Evolutionary conservation across 2,888 invertebrate species (phyloP).

Genomic region (Aspidiotus destructor): DNA sequence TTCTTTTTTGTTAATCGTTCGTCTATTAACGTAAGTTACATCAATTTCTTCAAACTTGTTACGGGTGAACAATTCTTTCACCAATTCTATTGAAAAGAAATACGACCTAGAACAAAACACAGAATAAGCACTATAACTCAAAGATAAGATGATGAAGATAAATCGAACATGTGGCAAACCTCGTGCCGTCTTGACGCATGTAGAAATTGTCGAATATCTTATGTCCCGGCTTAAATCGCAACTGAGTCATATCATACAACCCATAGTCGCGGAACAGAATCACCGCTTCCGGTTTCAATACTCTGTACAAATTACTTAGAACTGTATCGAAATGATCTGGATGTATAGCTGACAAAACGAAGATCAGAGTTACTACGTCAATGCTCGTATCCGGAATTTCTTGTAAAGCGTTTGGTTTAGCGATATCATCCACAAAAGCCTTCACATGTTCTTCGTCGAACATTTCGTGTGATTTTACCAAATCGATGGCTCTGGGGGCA

Average conservation of each 20-base stretch:
- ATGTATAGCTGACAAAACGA: conserved; percentile 89
- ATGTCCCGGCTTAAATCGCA: conserved; percentile 84
- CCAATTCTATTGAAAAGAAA: conserved; percentile 66
- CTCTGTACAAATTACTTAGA: conserved; percentile 53
- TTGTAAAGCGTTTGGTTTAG: conserved; percentile 53
- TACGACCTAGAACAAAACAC: conserved; percentile 53
- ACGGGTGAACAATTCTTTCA: conserved; percentile 53
- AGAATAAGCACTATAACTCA: not conserved
- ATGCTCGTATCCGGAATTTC: conserved; percentile 44
- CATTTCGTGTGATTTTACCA: conserved; percentile 58
- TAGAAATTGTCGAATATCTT: conserved; percentile 90
- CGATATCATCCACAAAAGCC: conserved; percentile 79
- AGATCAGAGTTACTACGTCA: conserved; percentile 81
- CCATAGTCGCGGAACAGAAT: conserved; percentile 90
- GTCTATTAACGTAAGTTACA: conserved; percentile 70
- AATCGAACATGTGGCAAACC: conserved; percentile 44
- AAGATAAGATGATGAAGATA: not conserved
- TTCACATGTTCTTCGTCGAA: conserved; percentile 57
- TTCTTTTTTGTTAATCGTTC: conserved; percentile 88
- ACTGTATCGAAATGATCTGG: conserved; percentile 66
- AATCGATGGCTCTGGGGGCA: conserved; percentile 78
- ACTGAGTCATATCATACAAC: conserved; percentile 88
- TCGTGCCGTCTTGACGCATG: conserved; percentile 91
- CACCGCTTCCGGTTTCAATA: conserved; percentile 64
- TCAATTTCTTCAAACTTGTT: conserved; percentile 60